Evolutionary conservation across 92 coral and sea anemone genomes (phyloP), one percentile per base, ranked within the genome.

Genomic region (Scolanthus callimorphus): DNA sequence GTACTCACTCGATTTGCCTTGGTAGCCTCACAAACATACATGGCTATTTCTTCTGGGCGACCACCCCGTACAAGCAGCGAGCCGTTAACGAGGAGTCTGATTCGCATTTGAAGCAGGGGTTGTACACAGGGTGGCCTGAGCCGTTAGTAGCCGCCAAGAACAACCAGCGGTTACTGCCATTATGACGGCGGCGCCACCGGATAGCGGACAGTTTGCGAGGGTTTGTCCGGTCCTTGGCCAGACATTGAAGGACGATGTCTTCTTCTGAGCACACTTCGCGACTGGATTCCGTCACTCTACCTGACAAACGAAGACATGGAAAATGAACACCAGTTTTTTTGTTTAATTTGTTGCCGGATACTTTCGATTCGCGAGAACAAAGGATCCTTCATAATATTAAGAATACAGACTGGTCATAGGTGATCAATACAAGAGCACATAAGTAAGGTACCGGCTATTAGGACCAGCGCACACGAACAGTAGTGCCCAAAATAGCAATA

Each of bases 191-290:
- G 21, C 27, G 63, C 73, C 73, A 67, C 20, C 39, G 49, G 52
- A 67, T 8, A 22, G 17, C 27, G 11, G 15, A 27, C 2, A 55
- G 31, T 17, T 28, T 39, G 11, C 17, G 27, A 13, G 74, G 65
- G 26, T 68, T 68, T 17, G 74, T 46, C 54, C 75, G 30, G 62
- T 54, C 37, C 21, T 25, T 55, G 11, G 73, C 63, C 26, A 39
- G 38, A 20, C 73, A 67, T 27, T 53, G 49, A 11, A 67, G 52
- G 27, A 67, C 27, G 29, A 67, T 31, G 13, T 39, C 73, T 24
- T 55, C 60, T 43, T 67, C 73, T 11, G 51, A 27, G 3, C 73
- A 67, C 25, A 55, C 73, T 29, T 67, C 34, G 49, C 63, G 73
- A 38, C 11, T 53, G 39, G 60, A 51, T 2, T 51, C 51, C 1